Evolutionary conservation across 2,888 invertebrate genomes (phyloP).

Genomic region (Linnaemya tessellans): DNA sequence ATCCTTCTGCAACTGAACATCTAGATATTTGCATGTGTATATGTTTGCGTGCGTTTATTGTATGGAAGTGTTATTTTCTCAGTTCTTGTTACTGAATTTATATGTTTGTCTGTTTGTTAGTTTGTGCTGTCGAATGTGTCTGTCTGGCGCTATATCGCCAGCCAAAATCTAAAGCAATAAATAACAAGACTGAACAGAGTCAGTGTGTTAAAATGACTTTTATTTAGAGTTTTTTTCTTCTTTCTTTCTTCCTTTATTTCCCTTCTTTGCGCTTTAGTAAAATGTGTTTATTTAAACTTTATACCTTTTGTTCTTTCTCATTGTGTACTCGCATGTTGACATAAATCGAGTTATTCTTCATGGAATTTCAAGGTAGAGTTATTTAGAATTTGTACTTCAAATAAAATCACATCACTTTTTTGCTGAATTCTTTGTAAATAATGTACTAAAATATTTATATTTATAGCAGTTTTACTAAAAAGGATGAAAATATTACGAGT

Average conservation of each 20-base stretch:
- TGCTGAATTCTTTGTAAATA: slow-evolving; percentile 19
- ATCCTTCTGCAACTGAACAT: slow-evolving; percentile 12
- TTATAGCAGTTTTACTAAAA: not conserved
- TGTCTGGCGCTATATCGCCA: slow-evolving; percentile 80
- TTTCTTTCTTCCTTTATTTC: not conserved
- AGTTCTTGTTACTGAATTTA: slow-evolving; percentile 30
- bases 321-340: slow-evolving; percentile 43
- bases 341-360: slow-evolving; percentile 64
- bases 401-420: slow-evolving; percentile 49
- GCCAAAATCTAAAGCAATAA: slow-evolving; percentile 80
- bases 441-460: slow-evolving; percentile 12
- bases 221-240: not conserved
- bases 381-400: slow-evolving; percentile 59
- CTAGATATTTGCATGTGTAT: not conserved
- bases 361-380: slow-evolving; percentile 62
- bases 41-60: slow-evolving; percentile 28
- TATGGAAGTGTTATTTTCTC: slow-evolving; percentile 46
- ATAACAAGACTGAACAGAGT: slow-evolving; percentile 75
- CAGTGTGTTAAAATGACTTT: slow-evolving; percentile 50
- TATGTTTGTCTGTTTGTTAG: slow-evolving; percentile 24
- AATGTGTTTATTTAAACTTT: slow-evolving; percentile 65
- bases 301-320: slow-evolving; percentile 12
- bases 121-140: slow-evolving; percentile 75
- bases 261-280: slow-evolving; percentile 24
- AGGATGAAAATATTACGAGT: not conserved